These are phyloP conservation scores for Otus sunia DNA, from an alignment of 2,113 vertebrate genomes.

Conservation along the genomic window DNA sequence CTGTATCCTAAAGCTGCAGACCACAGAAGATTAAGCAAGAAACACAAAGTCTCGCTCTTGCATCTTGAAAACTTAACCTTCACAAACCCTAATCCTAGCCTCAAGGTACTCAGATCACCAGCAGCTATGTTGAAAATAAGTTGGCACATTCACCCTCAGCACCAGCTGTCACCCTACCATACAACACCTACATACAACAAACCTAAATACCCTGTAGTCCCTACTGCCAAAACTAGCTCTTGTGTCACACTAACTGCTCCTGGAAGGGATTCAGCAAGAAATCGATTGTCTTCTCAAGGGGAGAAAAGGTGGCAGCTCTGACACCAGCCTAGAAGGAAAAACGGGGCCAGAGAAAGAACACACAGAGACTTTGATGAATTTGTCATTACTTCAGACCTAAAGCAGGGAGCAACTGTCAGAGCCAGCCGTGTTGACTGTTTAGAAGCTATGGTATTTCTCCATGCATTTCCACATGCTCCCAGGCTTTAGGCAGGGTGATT, in stretches of 20 bases:
- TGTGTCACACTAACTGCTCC: neutral
- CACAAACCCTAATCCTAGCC: neutral
- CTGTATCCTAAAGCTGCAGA: neutral
- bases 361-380: neutral
- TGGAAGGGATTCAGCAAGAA: neutral
- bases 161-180: neutral
- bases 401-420: neutral
- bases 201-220: fast-evolving
- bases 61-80: neutral
- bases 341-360: neutral
- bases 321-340: neutral
- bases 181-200: neutral
- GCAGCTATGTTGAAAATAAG: fast-evolving
- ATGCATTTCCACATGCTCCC: neutral
- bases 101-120: neutral
- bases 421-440: neutral
- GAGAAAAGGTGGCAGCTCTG: neutral
- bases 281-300: neutral
- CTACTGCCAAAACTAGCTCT: neutral
- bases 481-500: neutral
- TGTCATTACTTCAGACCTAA: neutral
- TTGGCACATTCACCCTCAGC: neutral
- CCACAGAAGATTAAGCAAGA: neutral
- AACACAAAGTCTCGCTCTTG: neutral
- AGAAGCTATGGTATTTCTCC: neutral